These are phyloP conservation scores for Sus cebifrons DNA, from an alignment of 2,797 vertebrate species.

Conservation along the genomic window DNA sequence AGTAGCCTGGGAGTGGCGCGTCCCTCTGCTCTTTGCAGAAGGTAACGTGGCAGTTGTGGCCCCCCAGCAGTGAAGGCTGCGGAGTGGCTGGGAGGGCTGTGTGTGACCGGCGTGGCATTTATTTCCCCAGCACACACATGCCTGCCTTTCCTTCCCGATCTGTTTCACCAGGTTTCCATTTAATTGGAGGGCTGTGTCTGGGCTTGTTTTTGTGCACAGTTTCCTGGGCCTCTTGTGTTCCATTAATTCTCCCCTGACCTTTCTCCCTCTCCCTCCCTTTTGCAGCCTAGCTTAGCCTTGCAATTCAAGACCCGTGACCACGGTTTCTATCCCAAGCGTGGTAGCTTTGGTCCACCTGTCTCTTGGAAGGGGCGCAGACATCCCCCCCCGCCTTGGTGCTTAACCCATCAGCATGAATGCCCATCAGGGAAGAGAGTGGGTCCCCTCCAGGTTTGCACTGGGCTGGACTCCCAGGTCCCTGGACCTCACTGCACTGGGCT, in stretches of 20 bases:
- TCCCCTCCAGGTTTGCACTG: background rate
- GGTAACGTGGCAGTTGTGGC: rapidly evolving
- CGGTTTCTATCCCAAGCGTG: background rate
- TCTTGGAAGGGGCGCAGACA: background rate
- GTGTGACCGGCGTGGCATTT: rapidly evolving
- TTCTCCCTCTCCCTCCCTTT: background rate
- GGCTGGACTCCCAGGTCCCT: rapidly evolving
- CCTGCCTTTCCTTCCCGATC: background rate
- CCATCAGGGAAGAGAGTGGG: rapidly evolving
- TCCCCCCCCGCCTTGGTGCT: background rate
- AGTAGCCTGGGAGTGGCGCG: background rate
- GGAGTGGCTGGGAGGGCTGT: rapidly evolving
- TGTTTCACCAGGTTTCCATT: background rate
- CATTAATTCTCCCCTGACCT: background rate
- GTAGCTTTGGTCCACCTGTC: background rate
- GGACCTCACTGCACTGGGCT: rapidly evolving
- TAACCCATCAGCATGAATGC: background rate
- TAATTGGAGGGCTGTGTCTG: background rate
- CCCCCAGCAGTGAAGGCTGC: rapidly evolving
- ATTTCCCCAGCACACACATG: rapidly evolving
- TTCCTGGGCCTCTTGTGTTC: background rate
- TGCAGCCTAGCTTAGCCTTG: background rate
- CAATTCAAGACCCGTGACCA: background rate
- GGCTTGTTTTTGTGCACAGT: background rate
- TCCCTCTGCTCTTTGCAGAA: background rate